Evolutionary conservation across 1,140 invertebrate species (phyloP).

Genomic region (Procambarus clarkii): DNA sequence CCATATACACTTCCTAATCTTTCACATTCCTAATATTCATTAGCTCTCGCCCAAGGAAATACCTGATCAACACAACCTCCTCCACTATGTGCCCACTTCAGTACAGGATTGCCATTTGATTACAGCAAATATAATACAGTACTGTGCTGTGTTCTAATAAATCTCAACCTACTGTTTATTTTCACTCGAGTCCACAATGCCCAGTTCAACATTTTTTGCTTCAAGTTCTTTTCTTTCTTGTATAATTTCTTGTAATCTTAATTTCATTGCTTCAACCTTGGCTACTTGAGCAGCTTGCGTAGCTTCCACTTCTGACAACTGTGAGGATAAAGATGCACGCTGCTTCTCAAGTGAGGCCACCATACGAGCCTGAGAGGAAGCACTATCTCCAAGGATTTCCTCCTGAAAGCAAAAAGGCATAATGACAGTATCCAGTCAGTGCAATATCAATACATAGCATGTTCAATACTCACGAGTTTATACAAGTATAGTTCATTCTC

Average conservation of each 20-base stretch:
- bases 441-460: no score
- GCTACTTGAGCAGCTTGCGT: background rate
- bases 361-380: slow-evolving; percentile 40
- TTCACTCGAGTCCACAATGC: background rate
- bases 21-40: no score
- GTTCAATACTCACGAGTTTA: no score
- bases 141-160: background rate
- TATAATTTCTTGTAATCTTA: slow-evolving; percentile 74
- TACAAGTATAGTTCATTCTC: no score
- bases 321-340: background rate
- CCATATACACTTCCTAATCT: no score
- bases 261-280: slow-evolving; percentile 16
- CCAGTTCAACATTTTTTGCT: background rate
- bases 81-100: no score
- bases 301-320: slow-evolving; percentile 15
- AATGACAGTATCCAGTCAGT: no score
- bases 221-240: slow-evolving; percentile 71
- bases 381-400: slow-evolving; percentile 56
- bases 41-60: no score
- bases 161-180: background rate
- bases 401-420: slow-evolving; percentile 19
- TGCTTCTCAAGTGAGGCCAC: slow-evolving; percentile 46
- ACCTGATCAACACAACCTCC: no score
- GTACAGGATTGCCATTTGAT: no score
- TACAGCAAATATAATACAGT: no score